Base-by-base conservation (phyloP, 23 tunicate species). In the Diplosoma virens region DNA sequence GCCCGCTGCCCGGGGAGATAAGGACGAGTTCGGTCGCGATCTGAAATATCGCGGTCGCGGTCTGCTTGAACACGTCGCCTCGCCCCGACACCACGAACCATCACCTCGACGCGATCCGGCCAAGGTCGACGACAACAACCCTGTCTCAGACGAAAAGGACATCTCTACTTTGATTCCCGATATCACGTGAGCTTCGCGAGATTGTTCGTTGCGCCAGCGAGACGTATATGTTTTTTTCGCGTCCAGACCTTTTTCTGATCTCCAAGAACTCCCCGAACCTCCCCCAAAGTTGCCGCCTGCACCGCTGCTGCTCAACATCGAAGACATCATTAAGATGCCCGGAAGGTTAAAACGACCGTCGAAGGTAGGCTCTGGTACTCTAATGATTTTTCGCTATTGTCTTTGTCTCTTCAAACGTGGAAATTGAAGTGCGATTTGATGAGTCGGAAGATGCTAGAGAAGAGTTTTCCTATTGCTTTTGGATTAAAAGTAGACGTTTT, bases 291-390 rank as follows among this genome's bases (percentile, higher is more conserved):
- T 35, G 4, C 73, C 73, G 7, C 21, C 33, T n/a, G 74, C 45
- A 20, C 84, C 92, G 16, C 67, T 59, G 7, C 25, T 20, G 33
- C 76, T 75, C 29, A 60, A 77, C 26, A 46, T 74, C 14, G 86
- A 81, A 34, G 93, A 87, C 32, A 32, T 87, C 26, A 30, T 87
- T 23, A 74, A 87, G 25, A 84, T 82, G 73, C 93, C 93, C 2
- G 93, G 76, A 29, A 73, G 93, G 37, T 48, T 82, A 73, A 48
- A 71, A 75, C 66, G 93, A 24, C 93, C 93, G 17, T 64, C 59
- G 36, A 79, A 67, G 81, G 92, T 86, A 23, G 11, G n/a, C n/a
- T 45, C 14, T 45, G 52, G 11, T 45, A 16, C 16, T 45, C 16
- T 45, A 11, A 45, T 45, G 16, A 45, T 9, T 16, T n/a, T 58